Evolutionary conservation across 23 tunicate genomes (phyloP).

Genomic region (Styela clava): DNA sequence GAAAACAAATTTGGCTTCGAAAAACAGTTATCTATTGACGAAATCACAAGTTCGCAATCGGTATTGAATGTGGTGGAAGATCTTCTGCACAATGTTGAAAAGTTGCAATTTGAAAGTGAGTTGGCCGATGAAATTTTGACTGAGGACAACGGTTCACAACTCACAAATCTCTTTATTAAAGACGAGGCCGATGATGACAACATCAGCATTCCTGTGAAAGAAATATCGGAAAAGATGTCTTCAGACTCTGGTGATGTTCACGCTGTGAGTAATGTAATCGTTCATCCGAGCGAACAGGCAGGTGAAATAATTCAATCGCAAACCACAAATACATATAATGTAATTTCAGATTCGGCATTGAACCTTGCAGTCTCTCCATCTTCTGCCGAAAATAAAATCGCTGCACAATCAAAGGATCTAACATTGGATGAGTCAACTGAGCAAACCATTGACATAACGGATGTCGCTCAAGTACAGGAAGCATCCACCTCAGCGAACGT

Average conservation of each 20-base stretch:
- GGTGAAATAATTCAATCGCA: neutral
- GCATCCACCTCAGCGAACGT: neutral
- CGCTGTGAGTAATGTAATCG: neutral
- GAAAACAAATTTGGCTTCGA: neutral
- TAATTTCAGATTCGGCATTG: neutral
- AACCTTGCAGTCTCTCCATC: neutral
- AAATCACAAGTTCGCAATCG: conserved; percentile 1
- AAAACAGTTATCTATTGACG: neutral
- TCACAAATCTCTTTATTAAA: too few relatives aligned
- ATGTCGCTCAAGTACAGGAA: neutral
- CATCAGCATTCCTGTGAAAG: too few relatives aligned
- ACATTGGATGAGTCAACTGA: neutral
- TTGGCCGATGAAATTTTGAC: too few relatives aligned
- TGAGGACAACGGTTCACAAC: too few relatives aligned
- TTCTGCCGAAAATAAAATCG: neutral
- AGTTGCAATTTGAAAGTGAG: neutral
- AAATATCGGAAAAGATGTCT: too few relatives aligned
- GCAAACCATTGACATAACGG: neutral
- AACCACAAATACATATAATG: neutral
- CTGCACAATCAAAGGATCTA: neutral
- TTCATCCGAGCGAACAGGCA: neutral
- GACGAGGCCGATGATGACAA: too few relatives aligned
- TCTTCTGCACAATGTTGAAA: conserved; percentile 9
- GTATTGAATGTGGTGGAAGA: conserved; percentile 10
- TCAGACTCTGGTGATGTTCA: too few relatives aligned